phyloP scores from a whole-genome alignment of 1,140 invertebrate species.

The Teleogryllus occipitalis region DNA sequence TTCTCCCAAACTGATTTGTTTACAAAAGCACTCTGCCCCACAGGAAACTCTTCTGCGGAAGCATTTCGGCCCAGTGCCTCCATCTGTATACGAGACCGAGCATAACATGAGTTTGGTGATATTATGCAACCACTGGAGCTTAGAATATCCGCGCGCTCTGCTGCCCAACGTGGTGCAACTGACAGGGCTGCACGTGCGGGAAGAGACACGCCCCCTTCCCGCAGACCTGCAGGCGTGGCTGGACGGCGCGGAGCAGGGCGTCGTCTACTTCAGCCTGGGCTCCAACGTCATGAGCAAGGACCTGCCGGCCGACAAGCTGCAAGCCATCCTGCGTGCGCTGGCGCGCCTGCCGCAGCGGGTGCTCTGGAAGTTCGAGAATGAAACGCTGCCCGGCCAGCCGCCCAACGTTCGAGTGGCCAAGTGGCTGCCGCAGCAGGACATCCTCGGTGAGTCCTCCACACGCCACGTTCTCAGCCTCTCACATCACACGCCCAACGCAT shows the following conservation, averaged over 20 bases:
- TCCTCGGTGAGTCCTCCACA: background rate
- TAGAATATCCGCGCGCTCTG: too few species aligned
- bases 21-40: too few species aligned
- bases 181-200: too few species aligned
- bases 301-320: background rate
- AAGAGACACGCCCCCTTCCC: background rate
- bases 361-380: background rate
- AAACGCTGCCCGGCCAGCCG: background rate
- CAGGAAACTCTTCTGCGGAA: too few species aligned
- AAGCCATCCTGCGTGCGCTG: background rate
- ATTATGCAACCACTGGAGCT: too few species aligned
- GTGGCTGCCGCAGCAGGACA: background rate
- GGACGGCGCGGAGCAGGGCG: background rate
- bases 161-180: too few species aligned
- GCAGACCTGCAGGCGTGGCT: background rate
- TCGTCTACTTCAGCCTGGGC: background rate
- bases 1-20: too few species aligned
- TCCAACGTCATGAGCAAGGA: background rate
- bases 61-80: too few species aligned
- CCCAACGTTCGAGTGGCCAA: background rate
- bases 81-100: too few species aligned
- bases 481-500: too few species aligned
- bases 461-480: too few species aligned
- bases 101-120: too few species aligned
- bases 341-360: background rate